These are phyloP conservation scores for Sebastes ruberrimus DNA, from an alignment of 2,797 vertebrate genomes.

Conservation along the genomic window DNA sequence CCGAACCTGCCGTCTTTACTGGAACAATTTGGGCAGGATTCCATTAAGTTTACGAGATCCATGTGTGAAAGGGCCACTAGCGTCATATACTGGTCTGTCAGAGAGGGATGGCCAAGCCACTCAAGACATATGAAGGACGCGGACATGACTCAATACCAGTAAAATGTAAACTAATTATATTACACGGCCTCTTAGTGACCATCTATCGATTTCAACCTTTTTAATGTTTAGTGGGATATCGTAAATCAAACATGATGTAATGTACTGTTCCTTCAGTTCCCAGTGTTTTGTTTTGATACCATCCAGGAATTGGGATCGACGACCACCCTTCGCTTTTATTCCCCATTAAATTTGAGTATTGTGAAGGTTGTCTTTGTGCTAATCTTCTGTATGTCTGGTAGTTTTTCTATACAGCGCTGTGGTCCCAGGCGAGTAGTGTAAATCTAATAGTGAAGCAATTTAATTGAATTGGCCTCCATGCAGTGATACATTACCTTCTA, in stretches of 20 bases:
- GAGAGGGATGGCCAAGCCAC: conserved; percentile 19
- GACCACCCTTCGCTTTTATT: conserved; percentile 34
- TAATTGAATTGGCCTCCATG: conserved; percentile 71
- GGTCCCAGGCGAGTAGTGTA: conserved; percentile 53
- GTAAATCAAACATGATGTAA: conserved; percentile 63
- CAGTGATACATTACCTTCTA: conserved; percentile 69
- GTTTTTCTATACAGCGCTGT: conserved; percentile 50
- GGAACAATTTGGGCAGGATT: conserved; percentile 6
- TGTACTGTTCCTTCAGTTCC: conserved; percentile 32
- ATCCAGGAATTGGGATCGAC: conserved; percentile 43
- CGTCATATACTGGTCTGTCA: conserved; percentile 23
- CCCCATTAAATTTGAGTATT: conserved; percentile 38
- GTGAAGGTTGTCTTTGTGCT: conserved; percentile 50
- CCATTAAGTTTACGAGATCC: conserved; percentile 6
- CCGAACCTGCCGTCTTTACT: background rate
- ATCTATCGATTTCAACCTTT: conserved; percentile 63
- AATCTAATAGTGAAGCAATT: conserved; percentile 71
- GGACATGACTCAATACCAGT: conserved; percentile 71
- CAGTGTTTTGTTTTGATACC: conserved; percentile 42
- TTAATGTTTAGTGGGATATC: conserved; percentile 43
- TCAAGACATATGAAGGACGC: conserved; percentile 26
- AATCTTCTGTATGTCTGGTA: conserved; percentile 47
- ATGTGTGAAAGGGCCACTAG: conserved; percentile 14
- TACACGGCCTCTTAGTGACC: conserved; percentile 66
- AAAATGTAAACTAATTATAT: conserved; percentile 71